Percentiles rank a stretch among this genome's conserved stretches.
These are phyloP conservation scores for Slavum lentiscoides DNA, from an alignment of 2,888 invertebrate species.

Conservation along the genomic window DNA sequence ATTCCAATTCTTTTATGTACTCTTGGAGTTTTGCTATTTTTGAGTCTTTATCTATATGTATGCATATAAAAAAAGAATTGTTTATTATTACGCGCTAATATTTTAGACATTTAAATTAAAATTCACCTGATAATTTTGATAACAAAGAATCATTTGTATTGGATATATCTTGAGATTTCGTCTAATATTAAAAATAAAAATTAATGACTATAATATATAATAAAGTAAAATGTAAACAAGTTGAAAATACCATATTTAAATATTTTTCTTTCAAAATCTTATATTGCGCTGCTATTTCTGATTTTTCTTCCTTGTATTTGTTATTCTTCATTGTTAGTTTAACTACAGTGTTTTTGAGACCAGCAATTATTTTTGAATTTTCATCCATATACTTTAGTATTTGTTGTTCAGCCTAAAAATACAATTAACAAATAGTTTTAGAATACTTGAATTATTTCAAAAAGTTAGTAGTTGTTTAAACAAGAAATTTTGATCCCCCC, in stretches of 20 bases:
- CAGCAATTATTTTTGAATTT: conserved; percentile 15
- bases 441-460: too few relatives aligned
- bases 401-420: conserved; percentile 37
- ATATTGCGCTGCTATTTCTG: conserved; percentile 12
- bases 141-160: background rate
- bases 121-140: conserved; percentile 14
- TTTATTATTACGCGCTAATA: background rate
- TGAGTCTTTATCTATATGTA: conserved; percentile 1
- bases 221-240: background rate
- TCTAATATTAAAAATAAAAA: background rate
- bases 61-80: background rate
- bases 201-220: background rate
- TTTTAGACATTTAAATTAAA: background rate
- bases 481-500: too few relatives aligned
- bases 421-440: background rate
- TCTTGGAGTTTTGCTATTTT: conserved; percentile 3
- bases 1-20: background rate
- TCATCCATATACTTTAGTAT: conserved; percentile 25
- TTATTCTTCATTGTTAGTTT: conserved; percentile 16
- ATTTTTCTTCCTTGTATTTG: conserved; percentile 13
- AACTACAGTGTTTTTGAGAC: background rate
- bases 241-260: conserved; percentile 10
- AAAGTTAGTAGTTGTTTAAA: too few relatives aligned
- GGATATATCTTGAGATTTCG: background rate
- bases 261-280: conserved; percentile 10